Conservation (phyloP, 1,140 invertebrate species). For the Parasteatoda tepidariorum region DNA sequence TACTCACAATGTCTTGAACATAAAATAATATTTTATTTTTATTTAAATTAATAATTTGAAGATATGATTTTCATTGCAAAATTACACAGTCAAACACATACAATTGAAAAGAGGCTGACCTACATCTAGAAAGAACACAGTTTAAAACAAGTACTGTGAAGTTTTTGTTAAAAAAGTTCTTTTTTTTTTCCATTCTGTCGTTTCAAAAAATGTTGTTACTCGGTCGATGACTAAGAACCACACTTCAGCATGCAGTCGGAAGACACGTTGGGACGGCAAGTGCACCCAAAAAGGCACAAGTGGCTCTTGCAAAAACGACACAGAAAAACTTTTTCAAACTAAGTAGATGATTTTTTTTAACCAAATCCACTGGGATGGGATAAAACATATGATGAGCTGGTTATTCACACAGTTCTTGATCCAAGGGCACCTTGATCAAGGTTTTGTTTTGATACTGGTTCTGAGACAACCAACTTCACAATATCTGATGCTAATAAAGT, state of each 20-base stretch:
- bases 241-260: constrained; percentile 24
- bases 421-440: not conserved
- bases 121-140: constrained; percentile 42
- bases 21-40: constrained; percentile 45
- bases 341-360: constrained; percentile 41
- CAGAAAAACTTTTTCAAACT: constrained; percentile 21
- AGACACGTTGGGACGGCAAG: constrained; percentile 33
- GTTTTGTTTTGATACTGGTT: constrained; percentile 27
- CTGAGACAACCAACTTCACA: constrained; percentile 32
- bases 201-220: constrained; percentile 19
- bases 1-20: constrained; percentile 33
- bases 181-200: not conserved
- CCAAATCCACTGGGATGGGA: constrained; percentile 37
- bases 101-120: constrained; percentile 19
- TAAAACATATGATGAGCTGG: constrained; percentile 39
- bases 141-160: constrained; percentile 54
- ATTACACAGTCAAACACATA: constrained; percentile 17
- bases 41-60: constrained; percentile 37
- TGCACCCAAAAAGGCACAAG: constrained; percentile 44
- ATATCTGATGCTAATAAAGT: constrained; percentile 8
- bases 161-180: constrained; percentile 7
- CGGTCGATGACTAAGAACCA: constrained; percentile 22
- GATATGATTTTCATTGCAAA: constrained; percentile 29
- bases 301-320: constrained; percentile 39
- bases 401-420: constrained; percentile 9